These are phyloP conservation scores for Ancistrus triradiatus DNA, from an alignment of 2,113 vertebrate genomes.

Conservation along the genomic window DNA sequence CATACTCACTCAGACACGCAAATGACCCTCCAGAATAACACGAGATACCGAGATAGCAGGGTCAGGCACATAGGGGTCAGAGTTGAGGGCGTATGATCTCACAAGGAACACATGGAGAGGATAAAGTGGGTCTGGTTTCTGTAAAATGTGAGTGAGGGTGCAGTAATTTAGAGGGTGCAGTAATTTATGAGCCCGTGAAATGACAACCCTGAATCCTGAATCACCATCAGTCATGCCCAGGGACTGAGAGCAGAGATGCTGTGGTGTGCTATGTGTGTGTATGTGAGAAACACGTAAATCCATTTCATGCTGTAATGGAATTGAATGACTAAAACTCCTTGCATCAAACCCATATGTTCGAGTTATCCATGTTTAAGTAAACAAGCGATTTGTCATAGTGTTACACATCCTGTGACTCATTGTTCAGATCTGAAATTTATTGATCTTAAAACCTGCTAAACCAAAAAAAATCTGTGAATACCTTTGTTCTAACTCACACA, in stretches of 20 bases:
- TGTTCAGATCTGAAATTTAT: conserved; percentile 1
- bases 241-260: conserved; percentile 29
- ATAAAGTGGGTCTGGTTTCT: conserved; percentile 68
- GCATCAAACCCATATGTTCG: conserved; percentile 8
- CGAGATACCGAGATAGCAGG: conserved; percentile 59
- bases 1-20: conserved; percentile 17
- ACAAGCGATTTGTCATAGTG: conserved; percentile 21
- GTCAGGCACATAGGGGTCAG: conserved; percentile 54
- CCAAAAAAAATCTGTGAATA: conserved; percentile 12
- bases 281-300: conserved; percentile 11
- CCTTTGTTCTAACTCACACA: conserved; percentile 22
- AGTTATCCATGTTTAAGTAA: conserved; percentile 8
- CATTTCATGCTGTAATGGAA: neutral
- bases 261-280: conserved; percentile 25
- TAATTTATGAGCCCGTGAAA: conserved; percentile 65
- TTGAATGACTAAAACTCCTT: conserved; percentile 7
- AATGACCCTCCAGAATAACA: conserved; percentile 21
- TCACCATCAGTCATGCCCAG: conserved; percentile 2
- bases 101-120: conserved; percentile 69
- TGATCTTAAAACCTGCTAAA: conserved; percentile 5
- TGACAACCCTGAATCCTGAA: conserved; percentile 41
- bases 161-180: conserved; percentile 63
- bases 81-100: conserved; percentile 59
- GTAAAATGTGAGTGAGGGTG: conserved; percentile 59
- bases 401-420: conserved; percentile 13